Percentiles rank a stretch among this genome's conserved stretches.
Evolutionary conservation across 2,888 invertebrate genomes (phyloP).

Genomic region (Agonum fuliginosum): DNA sequence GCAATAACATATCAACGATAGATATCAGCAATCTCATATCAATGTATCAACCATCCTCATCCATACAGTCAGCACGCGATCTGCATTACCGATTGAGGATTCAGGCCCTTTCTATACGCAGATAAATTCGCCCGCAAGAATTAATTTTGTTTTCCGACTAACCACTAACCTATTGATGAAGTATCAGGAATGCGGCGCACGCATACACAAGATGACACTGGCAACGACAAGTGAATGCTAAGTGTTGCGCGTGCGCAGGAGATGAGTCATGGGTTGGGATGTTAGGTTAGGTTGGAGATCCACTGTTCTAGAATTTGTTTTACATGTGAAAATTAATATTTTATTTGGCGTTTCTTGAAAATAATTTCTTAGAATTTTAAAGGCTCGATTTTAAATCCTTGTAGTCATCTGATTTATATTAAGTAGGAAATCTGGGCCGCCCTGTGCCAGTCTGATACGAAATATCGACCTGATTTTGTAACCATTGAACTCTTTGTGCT

Average conservation of each 20-base stretch:
- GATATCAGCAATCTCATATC: slow-evolving; percentile 12
- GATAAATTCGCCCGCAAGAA: slow-evolving; percentile 49
- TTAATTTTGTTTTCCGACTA: slow-evolving; percentile 53
- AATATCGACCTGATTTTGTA: too few species aligned
- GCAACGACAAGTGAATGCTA: slow-evolving; percentile 9
- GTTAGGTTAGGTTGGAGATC: neutral
- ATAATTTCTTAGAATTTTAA: too few species aligned
- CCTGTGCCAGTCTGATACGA: too few species aligned
- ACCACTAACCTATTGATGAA: slow-evolving; percentile 58
- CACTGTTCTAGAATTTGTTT: too few species aligned
- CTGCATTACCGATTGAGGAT: slow-evolving; percentile 16
- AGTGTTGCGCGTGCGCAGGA: slow-evolving; percentile 12
- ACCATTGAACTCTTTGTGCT: too few species aligned
- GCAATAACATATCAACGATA: slow-evolving; percentile 2
- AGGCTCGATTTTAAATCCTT: too few species aligned
- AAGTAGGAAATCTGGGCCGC: too few species aligned
- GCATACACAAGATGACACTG: slow-evolving; percentile 48
- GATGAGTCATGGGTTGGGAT: neutral
- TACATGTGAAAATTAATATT: too few species aligned
- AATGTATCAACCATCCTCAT: neutral
- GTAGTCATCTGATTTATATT: too few species aligned
- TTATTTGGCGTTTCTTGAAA: too few species aligned
- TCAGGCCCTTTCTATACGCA: neutral
- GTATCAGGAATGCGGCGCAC: slow-evolving; percentile 47
- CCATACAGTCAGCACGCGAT: slow-evolving; percentile 10